Conservation (phyloP, 2,888 invertebrate species). For the Pseudococcus viburni region DNA sequence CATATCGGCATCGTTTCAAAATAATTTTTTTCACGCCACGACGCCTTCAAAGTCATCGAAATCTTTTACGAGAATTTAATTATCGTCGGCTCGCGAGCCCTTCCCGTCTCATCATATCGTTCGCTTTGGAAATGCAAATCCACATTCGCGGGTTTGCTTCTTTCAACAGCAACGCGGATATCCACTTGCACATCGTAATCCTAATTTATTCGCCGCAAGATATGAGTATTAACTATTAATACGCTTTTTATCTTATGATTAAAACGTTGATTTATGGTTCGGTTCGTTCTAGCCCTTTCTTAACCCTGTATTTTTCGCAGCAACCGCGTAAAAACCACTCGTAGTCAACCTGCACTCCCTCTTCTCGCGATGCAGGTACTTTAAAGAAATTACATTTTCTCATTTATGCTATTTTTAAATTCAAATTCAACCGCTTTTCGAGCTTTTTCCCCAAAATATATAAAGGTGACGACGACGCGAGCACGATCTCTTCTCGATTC, state of each 20-base stretch:
- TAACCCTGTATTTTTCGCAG: background rate
- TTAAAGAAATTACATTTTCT: constrained; percentile 36
- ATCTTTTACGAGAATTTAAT: background rate
- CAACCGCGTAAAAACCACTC: background rate
- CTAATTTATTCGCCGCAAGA: constrained; percentile 41
- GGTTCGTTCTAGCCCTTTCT: background rate
- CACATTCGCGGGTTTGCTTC: background rate
- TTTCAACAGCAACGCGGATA: background rate
- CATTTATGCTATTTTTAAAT: constrained; percentile 42
- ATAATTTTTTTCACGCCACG: background rate
- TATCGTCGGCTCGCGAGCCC: background rate
- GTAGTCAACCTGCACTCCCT: background rate
- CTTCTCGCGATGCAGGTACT: background rate
- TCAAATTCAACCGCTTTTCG: constrained; percentile 16
- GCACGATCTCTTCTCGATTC: background rate
- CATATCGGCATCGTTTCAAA: background rate
- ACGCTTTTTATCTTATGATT: constrained; percentile 17
- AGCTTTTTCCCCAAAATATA: background rate
- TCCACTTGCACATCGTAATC: constrained; percentile 8
- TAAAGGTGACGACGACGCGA: background rate
- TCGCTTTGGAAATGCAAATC: background rate
- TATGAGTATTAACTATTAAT: constrained; percentile 23
- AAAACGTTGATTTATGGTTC: constrained; percentile 4
- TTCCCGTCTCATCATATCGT: background rate
- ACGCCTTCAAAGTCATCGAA: background rate